Base-by-base conservation (phyloP, 2,113 vertebrate species). In the Solea senegalensis region DNA sequence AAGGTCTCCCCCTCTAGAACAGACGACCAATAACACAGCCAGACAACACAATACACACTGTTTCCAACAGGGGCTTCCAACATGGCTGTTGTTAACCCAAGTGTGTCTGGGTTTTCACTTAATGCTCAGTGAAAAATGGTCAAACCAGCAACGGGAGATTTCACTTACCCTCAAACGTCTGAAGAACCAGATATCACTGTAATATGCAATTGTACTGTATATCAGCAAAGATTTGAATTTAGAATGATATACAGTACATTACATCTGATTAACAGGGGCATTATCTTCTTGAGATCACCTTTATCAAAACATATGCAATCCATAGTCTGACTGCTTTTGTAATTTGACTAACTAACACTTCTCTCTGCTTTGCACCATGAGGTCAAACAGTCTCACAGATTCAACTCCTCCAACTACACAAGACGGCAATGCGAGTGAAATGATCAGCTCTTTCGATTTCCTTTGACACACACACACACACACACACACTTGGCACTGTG, bases 21-120 rank as follows among this genome's bases (percentile, higher is more conserved):
- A 85, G 76, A 86, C 61, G 51, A 80, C 53, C 72, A 65, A 59
- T 82, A 85, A 86, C 73, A 80, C 66, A 70, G 80, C 86, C 86
- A 85, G 86, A 86, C 82, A 85, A 90, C 78, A 88, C 72, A 87
- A 86, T 79, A 88, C 77, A 45, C 82, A 80, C 51, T 85, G 76
- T 90, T 90, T 91, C 84, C 90, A 80, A 83, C 60, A 55, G 28
- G 65, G 73, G 79, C 82, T 79, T 88, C 86, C 88, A 87, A 63
- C 63, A 26, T 59, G 68, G 65, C 88, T 74, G 85, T 78, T 83
- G 85, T 78, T 83, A 86, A 81, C 74, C 64, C 83, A 50, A 41
- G 71, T 41, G 44, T 57, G 81, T 40, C 89, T 90, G 91, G 89
- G 16, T 72, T 88, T 89, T 90, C 86, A 89, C 86, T 91, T 89